A percentile compares a stretch with the other conserved stretches of the same genome.
These are phyloP conservation scores for Epinotia ramella DNA, from an alignment of 2,888 invertebrate genomes.

Conservation along the genomic window DNA sequence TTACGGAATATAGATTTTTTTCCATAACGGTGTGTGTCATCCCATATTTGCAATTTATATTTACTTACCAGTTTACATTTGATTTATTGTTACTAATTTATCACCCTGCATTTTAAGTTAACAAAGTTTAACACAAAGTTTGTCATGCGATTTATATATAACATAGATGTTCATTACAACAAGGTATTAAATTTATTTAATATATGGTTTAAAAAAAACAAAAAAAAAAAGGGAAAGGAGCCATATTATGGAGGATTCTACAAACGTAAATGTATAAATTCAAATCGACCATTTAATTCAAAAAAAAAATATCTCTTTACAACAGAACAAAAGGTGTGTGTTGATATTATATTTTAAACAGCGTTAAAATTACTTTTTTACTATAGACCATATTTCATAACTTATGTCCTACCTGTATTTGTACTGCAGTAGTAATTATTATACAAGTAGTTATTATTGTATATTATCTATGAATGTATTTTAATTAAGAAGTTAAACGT, in stretches of 20 bases:
- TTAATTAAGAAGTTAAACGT: background rate
- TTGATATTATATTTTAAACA: constrained; percentile 8
- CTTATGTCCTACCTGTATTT: constrained; percentile 42
- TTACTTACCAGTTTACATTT: constrained; percentile 8
- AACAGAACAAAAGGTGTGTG: background rate
- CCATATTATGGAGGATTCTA: background rate
- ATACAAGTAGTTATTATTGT: constrained; percentile 22
- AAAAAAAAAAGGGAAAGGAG: background rate
- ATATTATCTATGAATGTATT: constrained; percentile 8
- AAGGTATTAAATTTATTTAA: background rate
- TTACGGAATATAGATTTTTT: background rate
- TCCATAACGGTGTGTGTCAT: background rate
- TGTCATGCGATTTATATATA: background rate
- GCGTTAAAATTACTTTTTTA: constrained; percentile 1
- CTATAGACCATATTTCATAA: constrained; percentile 20
- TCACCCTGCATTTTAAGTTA: constrained; percentile 28
- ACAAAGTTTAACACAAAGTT: background rate
- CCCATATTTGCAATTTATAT: background rate
- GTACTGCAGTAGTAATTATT: constrained; percentile 38
- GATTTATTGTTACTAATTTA: constrained; percentile 33
- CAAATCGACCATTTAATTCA: too few relatives aligned
- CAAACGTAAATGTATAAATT: background rate
- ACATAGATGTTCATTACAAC: background rate
- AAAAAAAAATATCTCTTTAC: background rate
- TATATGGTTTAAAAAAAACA: background rate